Evolutionary conservation across 1,140 invertebrate genomes (phyloP).

Genomic region (Portunus trituberculatus): DNA sequence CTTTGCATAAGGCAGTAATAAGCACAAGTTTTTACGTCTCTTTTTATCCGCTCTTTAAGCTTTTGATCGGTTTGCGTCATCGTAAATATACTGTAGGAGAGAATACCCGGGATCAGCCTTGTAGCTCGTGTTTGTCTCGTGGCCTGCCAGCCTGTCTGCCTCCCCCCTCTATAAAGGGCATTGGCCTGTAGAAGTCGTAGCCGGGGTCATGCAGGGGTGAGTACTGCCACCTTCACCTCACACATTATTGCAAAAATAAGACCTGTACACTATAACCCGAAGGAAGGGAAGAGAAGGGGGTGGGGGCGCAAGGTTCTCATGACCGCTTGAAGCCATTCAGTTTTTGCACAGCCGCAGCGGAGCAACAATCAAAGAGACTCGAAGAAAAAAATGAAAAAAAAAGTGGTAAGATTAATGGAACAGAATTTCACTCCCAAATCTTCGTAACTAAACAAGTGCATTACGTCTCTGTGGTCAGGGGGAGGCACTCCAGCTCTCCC

Average conservation of each 20-base stretch:
- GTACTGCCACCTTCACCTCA: not conserved
- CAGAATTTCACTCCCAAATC: not conserved
- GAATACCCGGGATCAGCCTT: not conserved
- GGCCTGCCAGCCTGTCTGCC: not conserved
- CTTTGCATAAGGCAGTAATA: no score
- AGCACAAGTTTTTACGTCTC: no score
- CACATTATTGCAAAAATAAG: not conserved
- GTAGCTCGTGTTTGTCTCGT: not conserved
- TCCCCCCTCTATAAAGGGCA: not conserved
- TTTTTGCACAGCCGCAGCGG: not conserved
- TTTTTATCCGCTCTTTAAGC: not conserved
- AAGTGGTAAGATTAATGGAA: slow-evolving; percentile 4
- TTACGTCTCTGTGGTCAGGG: not conserved
- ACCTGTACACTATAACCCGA: not conserved
- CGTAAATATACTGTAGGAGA: not conserved
- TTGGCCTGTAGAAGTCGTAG: not conserved
- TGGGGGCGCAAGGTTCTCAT: not conserved
- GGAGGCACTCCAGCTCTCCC: not conserved
- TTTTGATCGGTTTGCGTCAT: not conserved
- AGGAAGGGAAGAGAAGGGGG: not conserved
- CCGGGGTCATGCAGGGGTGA: not conserved
- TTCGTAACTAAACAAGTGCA: not conserved
- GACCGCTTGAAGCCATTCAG: not conserved
- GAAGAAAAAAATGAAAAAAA: not conserved
- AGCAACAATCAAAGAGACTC: not conserved